Evolutionary conservation across 2,888 invertebrate species (phyloP).

Genomic region (Periphyllus acericola): DNA sequence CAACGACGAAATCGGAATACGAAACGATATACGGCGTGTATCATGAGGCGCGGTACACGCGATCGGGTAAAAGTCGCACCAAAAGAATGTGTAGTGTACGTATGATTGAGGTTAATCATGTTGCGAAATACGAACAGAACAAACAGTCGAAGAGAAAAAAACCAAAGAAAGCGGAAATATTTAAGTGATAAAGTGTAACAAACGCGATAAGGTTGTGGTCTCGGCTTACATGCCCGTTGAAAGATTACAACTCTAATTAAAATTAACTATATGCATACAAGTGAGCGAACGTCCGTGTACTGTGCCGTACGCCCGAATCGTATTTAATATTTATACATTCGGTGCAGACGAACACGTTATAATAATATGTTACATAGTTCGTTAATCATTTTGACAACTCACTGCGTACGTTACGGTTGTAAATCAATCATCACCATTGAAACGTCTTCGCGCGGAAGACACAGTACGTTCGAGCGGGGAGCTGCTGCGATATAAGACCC

Average conservation of each 20-base stretch:
- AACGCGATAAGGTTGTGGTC: background rate
- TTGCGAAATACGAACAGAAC: too few species aligned
- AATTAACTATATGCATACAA: background rate
- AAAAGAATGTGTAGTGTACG: too few species aligned
- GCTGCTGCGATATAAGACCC: background rate
- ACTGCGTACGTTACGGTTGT: background rate
- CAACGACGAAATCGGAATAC: too few species aligned
- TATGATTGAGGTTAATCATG: too few species aligned
- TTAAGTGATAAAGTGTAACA: too few species aligned
- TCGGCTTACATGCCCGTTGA: background rate
- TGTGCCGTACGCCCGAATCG: background rate
- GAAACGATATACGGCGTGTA: too few species aligned
- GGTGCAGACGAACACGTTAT: background rate
- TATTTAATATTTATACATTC: background rate
- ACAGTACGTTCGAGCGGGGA: background rate
- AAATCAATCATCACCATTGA: slow-evolving; percentile 47
- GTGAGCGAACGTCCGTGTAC: background rate
- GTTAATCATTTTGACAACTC: slow-evolving; percentile 47
- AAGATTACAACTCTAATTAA: background rate
- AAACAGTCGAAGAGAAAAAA: too few species aligned
- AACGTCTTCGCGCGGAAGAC: slow-evolving; percentile 1
- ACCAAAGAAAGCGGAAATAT: too few species aligned
- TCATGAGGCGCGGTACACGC: background rate
- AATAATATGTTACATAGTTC: background rate
- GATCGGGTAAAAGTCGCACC: background rate